Evolutionary conservation across 1,140 invertebrate genomes (phyloP).

Genomic region (Eubasilissa regina): DNA sequence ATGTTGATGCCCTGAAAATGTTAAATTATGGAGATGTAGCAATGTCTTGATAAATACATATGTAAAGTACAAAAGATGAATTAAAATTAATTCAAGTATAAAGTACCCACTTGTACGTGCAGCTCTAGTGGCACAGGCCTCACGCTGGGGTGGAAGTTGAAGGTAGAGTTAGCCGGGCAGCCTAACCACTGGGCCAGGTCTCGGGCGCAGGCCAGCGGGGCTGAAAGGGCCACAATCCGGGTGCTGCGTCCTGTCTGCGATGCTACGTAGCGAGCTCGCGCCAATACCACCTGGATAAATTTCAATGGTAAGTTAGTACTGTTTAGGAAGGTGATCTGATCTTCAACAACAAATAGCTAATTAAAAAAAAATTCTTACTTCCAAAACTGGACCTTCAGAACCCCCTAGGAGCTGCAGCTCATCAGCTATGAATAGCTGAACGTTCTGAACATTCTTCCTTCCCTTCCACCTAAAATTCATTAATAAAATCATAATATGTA

Average conservation of each 20-base stretch:
- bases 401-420: constrained; percentile 95
- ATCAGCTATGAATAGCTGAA: constrained; percentile 97
- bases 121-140: constrained; percentile 95
- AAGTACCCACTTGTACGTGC: constrained; percentile 82
- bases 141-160: constrained; percentile 99
- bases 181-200: constrained; percentile 98
- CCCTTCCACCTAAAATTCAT: constrained; percentile 90
- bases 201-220: constrained; percentile 94
- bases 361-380: constrained; percentile 65
- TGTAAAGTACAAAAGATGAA: no score
- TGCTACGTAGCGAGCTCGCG: constrained; percentile 97
- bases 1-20: constrained; percentile 91
- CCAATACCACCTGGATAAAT: constrained; percentile 85
- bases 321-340: not conserved
- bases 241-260: constrained; percentile 84
- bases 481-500: no score
- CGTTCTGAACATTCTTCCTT: constrained; percentile 97
- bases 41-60: no score
- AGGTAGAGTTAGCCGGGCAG: constrained; percentile 91
- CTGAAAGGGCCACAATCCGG: constrained; percentile 95
- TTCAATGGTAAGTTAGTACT: not conserved
- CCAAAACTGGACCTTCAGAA: constrained; percentile 93
- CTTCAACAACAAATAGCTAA: not conserved
- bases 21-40: not conserved
- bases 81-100: no score